Evolutionary conservation across 2,797 vertebrate species (phyloP).

Genomic region (Mormyrus proboscirostris): DNA sequence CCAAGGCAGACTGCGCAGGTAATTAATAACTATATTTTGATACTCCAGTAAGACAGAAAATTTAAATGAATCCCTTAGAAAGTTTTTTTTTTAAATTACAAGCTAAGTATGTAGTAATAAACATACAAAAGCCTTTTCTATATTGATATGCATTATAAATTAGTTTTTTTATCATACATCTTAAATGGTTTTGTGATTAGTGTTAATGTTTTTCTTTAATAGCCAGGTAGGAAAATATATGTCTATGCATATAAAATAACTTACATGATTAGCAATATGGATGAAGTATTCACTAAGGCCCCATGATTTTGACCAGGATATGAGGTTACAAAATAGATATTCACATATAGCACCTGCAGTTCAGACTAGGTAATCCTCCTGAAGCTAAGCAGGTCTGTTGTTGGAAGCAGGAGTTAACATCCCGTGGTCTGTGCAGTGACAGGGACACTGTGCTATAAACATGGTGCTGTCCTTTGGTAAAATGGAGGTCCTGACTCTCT

Average conservation of each 20-base stretch:
- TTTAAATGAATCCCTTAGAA: background rate
- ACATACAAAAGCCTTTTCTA: background rate
- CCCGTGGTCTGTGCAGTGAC: too few species aligned
- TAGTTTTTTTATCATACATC: background rate
- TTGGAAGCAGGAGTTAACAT: too few species aligned
- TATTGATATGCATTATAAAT: background rate
- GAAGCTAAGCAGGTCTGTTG: too few species aligned
- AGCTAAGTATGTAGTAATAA: background rate
- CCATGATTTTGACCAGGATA: background rate
- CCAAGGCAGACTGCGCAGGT: background rate
- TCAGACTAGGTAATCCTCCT: too few species aligned
- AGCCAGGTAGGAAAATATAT: background rate
- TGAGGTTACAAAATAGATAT: background rate
- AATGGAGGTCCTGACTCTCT: too few species aligned
- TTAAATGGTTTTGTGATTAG: background rate
- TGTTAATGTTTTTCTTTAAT: background rate
- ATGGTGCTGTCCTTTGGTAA: too few species aligned
- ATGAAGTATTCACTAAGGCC: background rate
- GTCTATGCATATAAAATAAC: background rate
- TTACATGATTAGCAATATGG: background rate
- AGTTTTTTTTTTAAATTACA: background rate
- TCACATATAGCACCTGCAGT: background rate
- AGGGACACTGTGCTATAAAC: too few species aligned
- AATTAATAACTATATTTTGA: background rate
- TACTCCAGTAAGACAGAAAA: background rate